These are phyloP conservation scores for Coregonus ussuriensis DNA, from an alignment of 2,797 vertebrate species.

Conservation along the genomic window DNA sequence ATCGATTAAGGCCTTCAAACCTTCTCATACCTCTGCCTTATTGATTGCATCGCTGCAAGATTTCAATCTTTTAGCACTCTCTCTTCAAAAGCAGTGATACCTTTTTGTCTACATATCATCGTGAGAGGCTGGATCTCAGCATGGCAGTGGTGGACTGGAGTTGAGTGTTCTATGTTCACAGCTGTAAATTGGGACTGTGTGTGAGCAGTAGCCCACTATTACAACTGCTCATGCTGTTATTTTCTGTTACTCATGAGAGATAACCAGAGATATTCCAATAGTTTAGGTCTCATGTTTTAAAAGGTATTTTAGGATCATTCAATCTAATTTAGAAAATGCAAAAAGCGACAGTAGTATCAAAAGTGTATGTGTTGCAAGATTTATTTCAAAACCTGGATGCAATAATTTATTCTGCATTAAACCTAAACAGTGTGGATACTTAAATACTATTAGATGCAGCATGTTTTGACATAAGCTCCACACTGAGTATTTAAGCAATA, in stretches of 20 bases:
- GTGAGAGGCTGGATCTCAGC: background rate
- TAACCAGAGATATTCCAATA: no score
- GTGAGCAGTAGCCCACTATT: no score
- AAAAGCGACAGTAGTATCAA: background rate
- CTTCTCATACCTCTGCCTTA: background rate
- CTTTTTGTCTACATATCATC: background rate
- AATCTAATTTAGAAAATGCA: background rate
- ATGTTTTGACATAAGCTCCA: no score
- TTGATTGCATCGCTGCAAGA: conserved; percentile 11
- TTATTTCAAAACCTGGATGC: background rate
- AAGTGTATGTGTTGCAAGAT: background rate
- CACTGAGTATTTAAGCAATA: background rate
- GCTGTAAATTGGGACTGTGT: no score
- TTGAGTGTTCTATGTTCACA: background rate
- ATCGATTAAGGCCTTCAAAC: conserved; percentile 13
- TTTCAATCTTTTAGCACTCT: conserved; percentile 9
- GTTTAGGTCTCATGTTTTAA: no score
- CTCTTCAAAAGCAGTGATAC: background rate
- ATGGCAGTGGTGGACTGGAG: background rate
- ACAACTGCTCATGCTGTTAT: background rate
- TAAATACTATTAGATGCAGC: background rate
- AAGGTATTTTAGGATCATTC: background rate
- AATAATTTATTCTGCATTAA: background rate
- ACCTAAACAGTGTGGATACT: background rate
- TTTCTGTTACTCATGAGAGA: no score